These are phyloP conservation scores for Eupithecia dodoneata DNA, from an alignment of 2,888 invertebrate genomes.

Conservation along the genomic window DNA sequence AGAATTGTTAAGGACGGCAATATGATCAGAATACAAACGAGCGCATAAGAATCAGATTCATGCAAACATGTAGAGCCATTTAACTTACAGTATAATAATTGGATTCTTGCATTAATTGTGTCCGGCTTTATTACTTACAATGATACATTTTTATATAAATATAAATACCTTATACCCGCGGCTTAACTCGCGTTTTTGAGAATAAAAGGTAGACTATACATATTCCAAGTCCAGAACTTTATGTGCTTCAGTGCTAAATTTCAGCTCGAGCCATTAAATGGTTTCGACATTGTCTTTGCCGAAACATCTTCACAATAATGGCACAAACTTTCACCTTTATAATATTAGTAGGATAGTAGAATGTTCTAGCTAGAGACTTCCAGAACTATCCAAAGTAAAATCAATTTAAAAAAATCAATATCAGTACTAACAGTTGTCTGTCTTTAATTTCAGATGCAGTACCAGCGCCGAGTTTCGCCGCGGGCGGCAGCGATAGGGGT, in stretches of 20 bases:
- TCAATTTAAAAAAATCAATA: background rate
- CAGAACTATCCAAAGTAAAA: background rate
- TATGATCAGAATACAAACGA: conserved; percentile 30
- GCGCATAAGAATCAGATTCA: background rate
- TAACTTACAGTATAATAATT: conserved; percentile 12
- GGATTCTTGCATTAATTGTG: conserved; percentile 17
- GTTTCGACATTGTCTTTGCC: background rate
- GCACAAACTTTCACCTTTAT: background rate
- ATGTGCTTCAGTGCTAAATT: background rate
- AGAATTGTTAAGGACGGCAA: conserved; percentile 16
- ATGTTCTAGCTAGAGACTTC: background rate
- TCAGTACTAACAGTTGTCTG: background rate
- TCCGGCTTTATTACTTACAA: background rate
- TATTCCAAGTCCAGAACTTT: background rate
- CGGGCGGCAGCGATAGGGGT: conserved; percentile 60
- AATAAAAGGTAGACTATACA: no score
- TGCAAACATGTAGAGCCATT: conserved; percentile 13
- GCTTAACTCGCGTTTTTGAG: no score
- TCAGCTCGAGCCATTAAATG: background rate
- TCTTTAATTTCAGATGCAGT: conserved; percentile 71
- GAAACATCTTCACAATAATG: background rate
- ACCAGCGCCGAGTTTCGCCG: conserved; percentile 55
- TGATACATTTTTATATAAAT: background rate
- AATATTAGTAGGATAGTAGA: background rate
- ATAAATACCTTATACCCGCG: background rate